A percentile compares a stretch with the other conserved stretches of the same genome.
These are phyloP conservation scores for Dascyllus trimaculatus DNA, from an alignment of 2,113 vertebrate genomes.

Conservation along the genomic window DNA sequence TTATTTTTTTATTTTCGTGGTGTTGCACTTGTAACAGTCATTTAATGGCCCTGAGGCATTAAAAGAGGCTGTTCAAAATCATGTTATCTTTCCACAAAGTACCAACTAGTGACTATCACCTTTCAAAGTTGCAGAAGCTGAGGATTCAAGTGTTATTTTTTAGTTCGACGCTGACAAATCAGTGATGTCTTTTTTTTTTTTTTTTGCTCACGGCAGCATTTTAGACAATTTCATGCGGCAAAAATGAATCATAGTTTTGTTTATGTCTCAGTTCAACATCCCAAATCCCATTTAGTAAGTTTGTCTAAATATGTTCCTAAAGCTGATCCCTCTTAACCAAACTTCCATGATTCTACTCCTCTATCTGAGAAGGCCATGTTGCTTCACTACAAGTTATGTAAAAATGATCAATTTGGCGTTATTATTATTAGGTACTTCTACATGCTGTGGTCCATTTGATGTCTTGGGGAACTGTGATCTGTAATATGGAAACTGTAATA, in stretches of 20 bases:
- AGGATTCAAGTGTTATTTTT: background rate
- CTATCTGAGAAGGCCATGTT: background rate
- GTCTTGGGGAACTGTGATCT: background rate
- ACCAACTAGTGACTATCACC: background rate
- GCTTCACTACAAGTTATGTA: slow-evolving; percentile 14
- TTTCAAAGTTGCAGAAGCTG: background rate
- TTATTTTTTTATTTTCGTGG: slow-evolving; percentile 38
- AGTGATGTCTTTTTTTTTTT: too few relatives aligned
- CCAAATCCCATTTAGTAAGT: too few relatives aligned
- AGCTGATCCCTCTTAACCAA: slow-evolving; percentile 19
- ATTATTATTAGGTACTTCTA: slow-evolving; percentile 28
- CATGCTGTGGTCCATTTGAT: slow-evolving; percentile 9
- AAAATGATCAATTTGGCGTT: background rate
- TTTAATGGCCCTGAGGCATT: slow-evolving; percentile 1
- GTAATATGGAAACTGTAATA: slow-evolving; percentile 23
- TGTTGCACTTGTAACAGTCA: slow-evolving; percentile 51
- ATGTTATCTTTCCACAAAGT: background rate
- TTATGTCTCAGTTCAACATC: background rate
- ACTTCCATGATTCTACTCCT: background rate
- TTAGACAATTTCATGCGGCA: background rate
- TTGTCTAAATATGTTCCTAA: slow-evolving; percentile 8
- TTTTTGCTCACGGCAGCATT: background rate
- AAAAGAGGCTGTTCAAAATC: background rate
- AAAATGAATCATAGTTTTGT: slow-evolving; percentile 11
- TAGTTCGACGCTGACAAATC: too few relatives aligned